Percentiles rank a stretch among this genome's conserved stretches.
phyloP scores from a whole-genome alignment of 2,888 invertebrate species.

The Beris chalybata region DNA sequence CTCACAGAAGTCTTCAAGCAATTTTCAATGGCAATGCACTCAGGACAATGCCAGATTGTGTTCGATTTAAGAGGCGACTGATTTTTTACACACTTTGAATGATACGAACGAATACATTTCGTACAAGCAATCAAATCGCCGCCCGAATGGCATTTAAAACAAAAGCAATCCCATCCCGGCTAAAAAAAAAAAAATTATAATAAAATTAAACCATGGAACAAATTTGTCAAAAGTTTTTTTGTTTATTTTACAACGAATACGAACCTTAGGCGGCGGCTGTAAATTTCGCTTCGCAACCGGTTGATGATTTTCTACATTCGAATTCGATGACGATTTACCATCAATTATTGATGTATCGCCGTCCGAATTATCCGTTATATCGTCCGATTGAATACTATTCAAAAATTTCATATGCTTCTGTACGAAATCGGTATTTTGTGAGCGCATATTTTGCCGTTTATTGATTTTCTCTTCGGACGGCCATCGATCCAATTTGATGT shows the following conservation, averaged over 20 bases:
- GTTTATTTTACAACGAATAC: not conserved
- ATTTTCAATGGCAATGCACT: slow-evolving; percentile 71
- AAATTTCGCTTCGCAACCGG: slow-evolving; percentile 23
- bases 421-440: slow-evolving; percentile 66
- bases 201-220: slow-evolving; percentile 12
- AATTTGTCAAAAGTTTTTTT: slow-evolving; percentile 37
- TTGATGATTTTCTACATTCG: slow-evolving; percentile 29
- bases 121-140: slow-evolving; percentile 67
- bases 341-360: slow-evolving; percentile 46
- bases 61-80: slow-evolving; percentile 56
- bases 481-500: slow-evolving; percentile 29
- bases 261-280: slow-evolving; percentile 38
- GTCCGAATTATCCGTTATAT: slow-evolving; percentile 44
- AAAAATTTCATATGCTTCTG: slow-evolving; percentile 65
- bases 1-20: slow-evolving; percentile 31
- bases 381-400: slow-evolving; percentile 57
- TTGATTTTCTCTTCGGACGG: slow-evolving; percentile 34
- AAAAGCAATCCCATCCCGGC: slow-evolving; percentile 72
- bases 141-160: slow-evolving; percentile 87
- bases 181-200: slow-evolving; percentile 44
- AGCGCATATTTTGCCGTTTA: slow-evolving; percentile 61
- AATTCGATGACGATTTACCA: slow-evolving; percentile 38
- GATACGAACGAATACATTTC: slow-evolving; percentile 83
- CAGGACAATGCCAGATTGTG: slow-evolving; percentile 81
- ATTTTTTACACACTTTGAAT: slow-evolving; percentile 72